Conservation (phyloP, 2,113 vertebrate species). For the Ancistrus triradiatus region DNA sequence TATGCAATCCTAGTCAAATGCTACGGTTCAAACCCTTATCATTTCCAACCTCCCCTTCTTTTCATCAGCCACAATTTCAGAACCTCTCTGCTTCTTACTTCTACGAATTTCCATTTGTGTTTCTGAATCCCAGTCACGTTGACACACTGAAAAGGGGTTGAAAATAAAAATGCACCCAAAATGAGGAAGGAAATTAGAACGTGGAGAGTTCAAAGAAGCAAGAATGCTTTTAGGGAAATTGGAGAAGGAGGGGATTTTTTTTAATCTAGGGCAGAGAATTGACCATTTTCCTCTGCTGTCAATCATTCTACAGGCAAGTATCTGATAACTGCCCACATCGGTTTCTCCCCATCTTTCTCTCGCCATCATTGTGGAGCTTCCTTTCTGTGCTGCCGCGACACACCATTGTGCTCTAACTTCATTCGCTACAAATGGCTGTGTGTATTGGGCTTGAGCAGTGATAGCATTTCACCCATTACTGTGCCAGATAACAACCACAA, state of each 20-base stretch:
- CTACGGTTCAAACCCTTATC: neutral
- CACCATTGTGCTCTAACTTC: conserved; percentile 2
- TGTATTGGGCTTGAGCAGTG: conserved; percentile 27
- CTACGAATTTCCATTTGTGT: conserved; percentile 9
- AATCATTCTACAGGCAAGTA: conserved; percentile 14
- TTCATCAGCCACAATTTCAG: neutral
- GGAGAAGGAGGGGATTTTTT: neutral
- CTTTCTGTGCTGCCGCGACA: neutral
- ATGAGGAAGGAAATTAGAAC: conserved; percentile 18
- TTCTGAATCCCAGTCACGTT: neutral
- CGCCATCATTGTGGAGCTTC: neutral
- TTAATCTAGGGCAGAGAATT: conserved; percentile 9
- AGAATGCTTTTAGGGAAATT: conserved; percentile 18
- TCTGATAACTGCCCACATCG: conserved; percentile 18
- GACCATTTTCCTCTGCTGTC: conserved; percentile 34
- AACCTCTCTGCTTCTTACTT: neutral
- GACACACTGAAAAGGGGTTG: conserved; percentile 6
- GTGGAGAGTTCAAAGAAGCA: neutral
- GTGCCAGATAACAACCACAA: conserved; percentile 43
- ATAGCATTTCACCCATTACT: conserved; percentile 46
- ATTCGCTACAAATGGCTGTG: conserved; percentile 23
- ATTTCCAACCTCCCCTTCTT: conserved; percentile 1
- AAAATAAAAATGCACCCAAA: conserved; percentile 21
- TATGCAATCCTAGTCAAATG: neutral
- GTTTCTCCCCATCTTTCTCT: neutral